These are phyloP conservation scores for Mimumesa dahlbomi DNA, from an alignment of 2,888 invertebrate genomes.

Conservation along the genomic window DNA sequence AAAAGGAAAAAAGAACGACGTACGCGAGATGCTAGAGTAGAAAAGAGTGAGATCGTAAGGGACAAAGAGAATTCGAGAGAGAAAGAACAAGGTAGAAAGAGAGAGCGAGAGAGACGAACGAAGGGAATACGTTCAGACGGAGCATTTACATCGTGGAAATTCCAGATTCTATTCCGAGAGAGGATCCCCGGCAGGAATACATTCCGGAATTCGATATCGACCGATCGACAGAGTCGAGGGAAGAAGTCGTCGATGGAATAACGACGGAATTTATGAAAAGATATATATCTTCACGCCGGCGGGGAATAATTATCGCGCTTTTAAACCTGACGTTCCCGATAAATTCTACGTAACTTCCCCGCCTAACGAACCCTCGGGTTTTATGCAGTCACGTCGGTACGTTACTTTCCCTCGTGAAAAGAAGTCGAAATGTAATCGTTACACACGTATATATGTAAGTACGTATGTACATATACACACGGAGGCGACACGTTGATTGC, in stretches of 20 bases:
- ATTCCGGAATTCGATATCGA: constrained; percentile 49
- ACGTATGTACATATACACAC: too few relatives aligned
- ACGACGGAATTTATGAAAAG: constrained; percentile 24
- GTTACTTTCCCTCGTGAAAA: too few relatives aligned
- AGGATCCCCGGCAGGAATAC: constrained; percentile 34
- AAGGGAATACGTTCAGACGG: constrained; percentile 39
- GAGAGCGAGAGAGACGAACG: background rate
- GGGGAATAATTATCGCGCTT: constrained; percentile 18
- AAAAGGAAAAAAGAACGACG: constrained; percentile 14
- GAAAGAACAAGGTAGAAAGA: background rate
- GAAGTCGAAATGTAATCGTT: too few relatives aligned
- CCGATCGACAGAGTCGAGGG: constrained; percentile 25
- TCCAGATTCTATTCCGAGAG: constrained; percentile 43
- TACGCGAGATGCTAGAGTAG: too few relatives aligned
- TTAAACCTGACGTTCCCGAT: background rate
- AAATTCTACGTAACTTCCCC: background rate
- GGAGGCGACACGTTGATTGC: too few relatives aligned
- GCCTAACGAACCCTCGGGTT: constrained; percentile 8
- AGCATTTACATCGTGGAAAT: constrained; percentile 56
- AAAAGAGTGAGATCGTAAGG: constrained; percentile 9
- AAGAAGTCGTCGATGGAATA: constrained; percentile 7
- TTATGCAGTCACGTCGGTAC: background rate
- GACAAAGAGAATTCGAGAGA: background rate
- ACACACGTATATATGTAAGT: too few relatives aligned
- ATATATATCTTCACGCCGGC: background rate